A percentile compares a stretch with the other conserved stretches of the same genome.
Conservation (phyloP, 2,888 invertebrate species). For the Poecilobothrus nobilitatus region DNA sequence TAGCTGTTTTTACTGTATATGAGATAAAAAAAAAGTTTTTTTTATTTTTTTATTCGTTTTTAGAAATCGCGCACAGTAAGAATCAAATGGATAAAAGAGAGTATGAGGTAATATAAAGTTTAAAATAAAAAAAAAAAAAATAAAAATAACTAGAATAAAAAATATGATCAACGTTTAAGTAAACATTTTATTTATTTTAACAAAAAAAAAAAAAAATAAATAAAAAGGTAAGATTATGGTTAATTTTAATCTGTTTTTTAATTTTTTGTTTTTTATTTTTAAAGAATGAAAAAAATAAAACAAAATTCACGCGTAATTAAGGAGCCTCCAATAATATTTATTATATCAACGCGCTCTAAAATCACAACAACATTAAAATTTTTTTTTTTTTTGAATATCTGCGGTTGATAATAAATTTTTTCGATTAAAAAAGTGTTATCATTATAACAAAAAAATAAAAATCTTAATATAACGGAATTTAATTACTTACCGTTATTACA, state of each 20-base stretch:
- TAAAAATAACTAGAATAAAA: too few relatives aligned
- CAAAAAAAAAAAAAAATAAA: not conserved
- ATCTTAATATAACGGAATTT: too few relatives aligned
- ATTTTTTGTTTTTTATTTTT: too few relatives aligned
- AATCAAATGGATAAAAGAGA: not conserved
- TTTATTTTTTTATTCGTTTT: not conserved
- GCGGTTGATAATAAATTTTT: too few relatives aligned
- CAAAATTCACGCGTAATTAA: conserved; percentile 1
- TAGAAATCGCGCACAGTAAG: not conserved
- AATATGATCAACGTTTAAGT: not conserved
- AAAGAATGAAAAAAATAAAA: not conserved
- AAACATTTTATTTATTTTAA: not conserved
- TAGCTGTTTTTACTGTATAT: not conserved
- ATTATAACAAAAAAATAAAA: too few relatives aligned
- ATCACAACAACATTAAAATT: not conserved
- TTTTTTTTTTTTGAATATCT: not conserved
- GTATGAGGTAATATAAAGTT: too few relatives aligned
- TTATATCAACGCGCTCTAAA: not conserved
- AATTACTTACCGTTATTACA: too few relatives aligned
- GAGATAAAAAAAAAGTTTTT: not conserved
- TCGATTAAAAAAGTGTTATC: too few relatives aligned
- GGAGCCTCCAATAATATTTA: not conserved
- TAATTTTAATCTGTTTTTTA: too few relatives aligned
- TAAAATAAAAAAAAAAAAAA: not conserved
- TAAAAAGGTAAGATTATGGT: not conserved